phyloP scores from a whole-genome alignment of 2,888 invertebrate genomes.

The Caenorhabditis sp. region DNA sequence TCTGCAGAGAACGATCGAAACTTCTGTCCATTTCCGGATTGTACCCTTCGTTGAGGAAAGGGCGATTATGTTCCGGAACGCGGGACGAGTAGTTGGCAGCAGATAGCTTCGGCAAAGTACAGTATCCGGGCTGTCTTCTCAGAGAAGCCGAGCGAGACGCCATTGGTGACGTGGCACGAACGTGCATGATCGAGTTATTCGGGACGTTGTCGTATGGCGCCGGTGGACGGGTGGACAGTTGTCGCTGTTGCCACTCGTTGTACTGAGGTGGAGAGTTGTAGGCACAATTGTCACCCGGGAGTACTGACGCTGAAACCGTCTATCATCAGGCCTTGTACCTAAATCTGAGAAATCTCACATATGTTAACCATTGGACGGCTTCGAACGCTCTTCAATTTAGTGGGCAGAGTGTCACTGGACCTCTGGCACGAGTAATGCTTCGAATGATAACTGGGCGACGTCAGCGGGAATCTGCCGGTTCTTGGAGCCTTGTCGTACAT shows the following conservation, averaged over 20 bases:
- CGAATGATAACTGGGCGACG: slow-evolving; percentile 64
- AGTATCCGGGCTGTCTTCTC: slow-evolving; percentile 32
- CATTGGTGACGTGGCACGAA: slow-evolving; percentile 20
- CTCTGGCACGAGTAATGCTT: slow-evolving; percentile 59
- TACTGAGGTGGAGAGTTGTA: slow-evolving; percentile 42
- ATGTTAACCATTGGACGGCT: slow-evolving; percentile 47
- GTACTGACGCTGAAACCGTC: slow-evolving; percentile 49
- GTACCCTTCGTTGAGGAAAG: slow-evolving; percentile 24
- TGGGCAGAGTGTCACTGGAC: slow-evolving; percentile 60
- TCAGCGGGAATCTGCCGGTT: slow-evolving; percentile 63
- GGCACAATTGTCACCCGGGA: slow-evolving; percentile 43
- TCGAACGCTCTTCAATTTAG: slow-evolving; percentile 42
- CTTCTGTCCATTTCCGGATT: slow-evolving; percentile 24
- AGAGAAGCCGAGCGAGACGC: slow-evolving; percentile 21
- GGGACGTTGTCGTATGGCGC: slow-evolving; percentile 65
- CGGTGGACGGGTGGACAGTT: slow-evolving; percentile 22
- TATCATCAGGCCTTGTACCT: too few species aligned
- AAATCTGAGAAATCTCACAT: slow-evolving; percentile 33
- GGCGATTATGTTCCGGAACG: slow-evolving; percentile 23
- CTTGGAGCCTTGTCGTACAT: slow-evolving; percentile 57
- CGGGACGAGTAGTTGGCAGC: slow-evolving; percentile 2
- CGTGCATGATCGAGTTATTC: slow-evolving; percentile 23
- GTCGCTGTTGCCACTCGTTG: slow-evolving; percentile 47
- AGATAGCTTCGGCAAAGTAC: slow-evolving; percentile 35
- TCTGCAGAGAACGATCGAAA: slow-evolving; percentile 13